phyloP scores from a whole-genome alignment of 2,113 vertebrate species.

The Hyperoodon ampullatus region DNA sequence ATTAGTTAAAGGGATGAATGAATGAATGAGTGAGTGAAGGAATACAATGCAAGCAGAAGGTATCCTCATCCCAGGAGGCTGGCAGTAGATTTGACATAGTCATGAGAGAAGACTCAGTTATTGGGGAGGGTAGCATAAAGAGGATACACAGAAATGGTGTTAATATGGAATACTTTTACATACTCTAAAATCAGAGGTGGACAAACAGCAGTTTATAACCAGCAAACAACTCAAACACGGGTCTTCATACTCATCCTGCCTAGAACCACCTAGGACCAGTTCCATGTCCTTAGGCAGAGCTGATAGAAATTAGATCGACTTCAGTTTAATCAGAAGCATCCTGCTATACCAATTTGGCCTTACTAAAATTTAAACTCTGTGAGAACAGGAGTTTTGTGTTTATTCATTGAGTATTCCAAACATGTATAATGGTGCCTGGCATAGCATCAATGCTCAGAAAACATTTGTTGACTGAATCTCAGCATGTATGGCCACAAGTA shows the following conservation, averaged over 20 bases:
- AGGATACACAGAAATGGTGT: neutral
- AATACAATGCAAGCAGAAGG: neutral
- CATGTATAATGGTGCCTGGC: neutral
- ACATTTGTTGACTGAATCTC: neutral
- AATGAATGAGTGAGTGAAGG: neutral
- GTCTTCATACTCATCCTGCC: neutral
- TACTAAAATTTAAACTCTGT: neutral
- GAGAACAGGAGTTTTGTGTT: neutral
- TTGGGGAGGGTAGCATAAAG: neutral
- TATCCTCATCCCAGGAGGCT: neutral
- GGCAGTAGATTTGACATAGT: neutral
- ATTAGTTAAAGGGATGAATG: neutral
- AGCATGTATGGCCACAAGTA: neutral
- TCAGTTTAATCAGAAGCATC: neutral
- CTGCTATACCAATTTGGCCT: neutral
- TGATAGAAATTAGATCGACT: neutral
- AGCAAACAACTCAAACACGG: neutral
- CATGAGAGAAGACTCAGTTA: neutral
- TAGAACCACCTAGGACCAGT: neutral
- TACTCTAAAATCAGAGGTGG: neutral
- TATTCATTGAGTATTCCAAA: neutral
- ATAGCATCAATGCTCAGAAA: neutral
- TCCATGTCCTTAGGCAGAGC: neutral
- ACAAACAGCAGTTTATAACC: neutral
- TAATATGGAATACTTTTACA: neutral